These are phyloP conservation scores for Cryptotis parvus DNA, from an alignment of 2,113 vertebrate genomes.

Conservation along the genomic window DNA sequence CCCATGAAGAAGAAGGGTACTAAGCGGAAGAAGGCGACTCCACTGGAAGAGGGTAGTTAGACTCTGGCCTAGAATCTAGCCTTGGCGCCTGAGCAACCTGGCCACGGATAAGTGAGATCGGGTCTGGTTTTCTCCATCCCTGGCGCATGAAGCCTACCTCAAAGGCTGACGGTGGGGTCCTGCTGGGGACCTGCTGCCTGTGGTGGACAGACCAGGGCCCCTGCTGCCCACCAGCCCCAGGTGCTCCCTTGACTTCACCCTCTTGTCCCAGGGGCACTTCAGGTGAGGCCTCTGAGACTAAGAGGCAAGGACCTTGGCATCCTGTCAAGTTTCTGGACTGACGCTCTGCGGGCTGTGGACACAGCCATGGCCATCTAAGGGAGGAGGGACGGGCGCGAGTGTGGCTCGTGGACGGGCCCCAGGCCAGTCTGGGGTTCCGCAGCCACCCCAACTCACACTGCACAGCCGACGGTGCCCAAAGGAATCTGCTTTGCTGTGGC, in stretches of 20 bases:
- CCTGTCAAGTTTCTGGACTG: too few relatives aligned
- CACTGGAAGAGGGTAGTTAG: neutral
- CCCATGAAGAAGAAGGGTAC: too few relatives aligned
- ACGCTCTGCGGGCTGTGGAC: neutral
- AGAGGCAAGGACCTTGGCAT: neutral
- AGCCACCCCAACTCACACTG: neutral
- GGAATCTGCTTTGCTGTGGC: slow-evolving; percentile 76
- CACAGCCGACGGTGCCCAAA: slow-evolving; percentile 22
- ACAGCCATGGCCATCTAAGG: rapidly evolving
- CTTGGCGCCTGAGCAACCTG: neutral
- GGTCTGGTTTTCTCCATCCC: too few relatives aligned
- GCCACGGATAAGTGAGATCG: neutral
- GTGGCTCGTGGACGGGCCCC: neutral
- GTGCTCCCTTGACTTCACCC: neutral
- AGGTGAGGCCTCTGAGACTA: neutral
- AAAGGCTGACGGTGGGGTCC: too few relatives aligned
- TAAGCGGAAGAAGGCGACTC: too few relatives aligned
- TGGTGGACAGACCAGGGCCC: too few relatives aligned
- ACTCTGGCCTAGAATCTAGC: neutral
- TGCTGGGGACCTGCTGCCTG: too few relatives aligned
- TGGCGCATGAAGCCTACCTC: too few relatives aligned
- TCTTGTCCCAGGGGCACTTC: neutral
- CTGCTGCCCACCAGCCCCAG: too few relatives aligned
- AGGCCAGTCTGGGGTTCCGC: slow-evolving; percentile 13
- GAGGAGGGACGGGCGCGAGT: neutral